These are phyloP conservation scores for Atta colombica DNA, from an alignment of 1,140 invertebrate genomes.

Conservation along the genomic window DNA sequence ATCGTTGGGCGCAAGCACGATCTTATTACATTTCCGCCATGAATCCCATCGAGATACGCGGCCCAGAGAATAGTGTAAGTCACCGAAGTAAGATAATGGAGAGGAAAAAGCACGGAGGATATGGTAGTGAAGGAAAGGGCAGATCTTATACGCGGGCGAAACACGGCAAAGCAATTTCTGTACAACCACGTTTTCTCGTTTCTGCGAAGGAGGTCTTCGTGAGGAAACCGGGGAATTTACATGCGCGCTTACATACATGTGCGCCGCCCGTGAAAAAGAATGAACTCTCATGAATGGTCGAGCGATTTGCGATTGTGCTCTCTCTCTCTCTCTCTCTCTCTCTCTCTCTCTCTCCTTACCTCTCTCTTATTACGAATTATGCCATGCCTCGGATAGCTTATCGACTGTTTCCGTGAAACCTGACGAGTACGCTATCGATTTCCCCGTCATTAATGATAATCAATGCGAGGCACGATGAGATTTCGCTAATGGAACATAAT, in stretches of 20 bases:
- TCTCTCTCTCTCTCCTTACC: background rate
- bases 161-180: conserved; percentile 77
- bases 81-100: conserved; percentile 73
- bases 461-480: conserved; percentile 72
- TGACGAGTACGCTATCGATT: conserved; percentile 71
- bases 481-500: conserved; percentile 75
- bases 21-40: conserved; percentile 63
- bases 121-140: background rate
- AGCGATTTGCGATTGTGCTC: background rate
- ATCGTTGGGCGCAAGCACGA: conserved; percentile 64
- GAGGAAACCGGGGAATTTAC: conserved; percentile 70
- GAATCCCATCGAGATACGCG: conserved; percentile 62
- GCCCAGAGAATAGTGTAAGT: conserved; percentile 43
- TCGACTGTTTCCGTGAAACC: conserved; percentile 61
- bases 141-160: conserved; percentile 65
- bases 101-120: conserved; percentile 57
- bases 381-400: conserved; percentile 57
- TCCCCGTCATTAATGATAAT: conserved; percentile 74
- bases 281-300: conserved; percentile 68
- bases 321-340: background rate
- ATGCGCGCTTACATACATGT: conserved; percentile 58
- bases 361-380: conserved; percentile 67
- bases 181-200: conserved; percentile 76
- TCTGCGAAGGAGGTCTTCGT: conserved; percentile 61
- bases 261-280: conserved; percentile 66